Evolutionary conservation across 1,140 invertebrate genomes (phyloP).

Genomic region (Lanistes nyassanus): DNA sequence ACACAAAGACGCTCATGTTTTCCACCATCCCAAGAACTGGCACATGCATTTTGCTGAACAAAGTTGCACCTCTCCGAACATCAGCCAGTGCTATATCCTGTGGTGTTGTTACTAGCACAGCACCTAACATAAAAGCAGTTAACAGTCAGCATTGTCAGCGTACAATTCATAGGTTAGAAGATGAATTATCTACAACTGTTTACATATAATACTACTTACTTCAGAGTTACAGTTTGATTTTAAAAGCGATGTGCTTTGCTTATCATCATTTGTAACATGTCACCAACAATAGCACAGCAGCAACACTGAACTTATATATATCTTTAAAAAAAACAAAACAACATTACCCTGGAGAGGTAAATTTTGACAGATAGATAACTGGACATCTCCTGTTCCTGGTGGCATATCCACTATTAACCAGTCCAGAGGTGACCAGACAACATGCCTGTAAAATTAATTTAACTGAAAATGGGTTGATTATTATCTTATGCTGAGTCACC

Average conservation of each 20-base stretch:
- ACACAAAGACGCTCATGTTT: constrained; percentile 95
- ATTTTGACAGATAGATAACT: constrained; percentile 94
- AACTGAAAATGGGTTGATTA: background rate
- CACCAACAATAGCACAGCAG: too few species aligned
- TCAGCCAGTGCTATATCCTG: constrained; percentile 72
- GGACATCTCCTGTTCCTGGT: constrained; percentile 96
- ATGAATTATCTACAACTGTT: too few species aligned
- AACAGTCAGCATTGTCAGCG: too few species aligned
- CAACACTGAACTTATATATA: too few species aligned
- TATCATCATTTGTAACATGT: too few species aligned
- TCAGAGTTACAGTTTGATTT: too few species aligned
- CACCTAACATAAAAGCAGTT: constrained; percentile 74
- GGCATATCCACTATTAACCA: constrained; percentile 96
- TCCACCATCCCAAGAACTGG: constrained; percentile 92
- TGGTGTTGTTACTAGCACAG: constrained; percentile 91
- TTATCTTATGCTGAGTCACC: too few species aligned
- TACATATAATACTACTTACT: constrained; percentile 22
- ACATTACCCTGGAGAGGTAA: constrained; percentile 81
- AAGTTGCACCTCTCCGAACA: constrained; percentile 91
- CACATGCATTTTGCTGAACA: constrained; percentile 92
- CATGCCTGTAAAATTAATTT: constrained; percentile 60
- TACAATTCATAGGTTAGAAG: too few species aligned
- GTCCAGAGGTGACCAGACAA: constrained; percentile 93
- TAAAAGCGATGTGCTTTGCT: too few species aligned
- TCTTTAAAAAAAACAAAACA: background rate